phyloP scores from a whole-genome alignment of 2,888 invertebrate species.

The Latrodectus elegans region DNA sequence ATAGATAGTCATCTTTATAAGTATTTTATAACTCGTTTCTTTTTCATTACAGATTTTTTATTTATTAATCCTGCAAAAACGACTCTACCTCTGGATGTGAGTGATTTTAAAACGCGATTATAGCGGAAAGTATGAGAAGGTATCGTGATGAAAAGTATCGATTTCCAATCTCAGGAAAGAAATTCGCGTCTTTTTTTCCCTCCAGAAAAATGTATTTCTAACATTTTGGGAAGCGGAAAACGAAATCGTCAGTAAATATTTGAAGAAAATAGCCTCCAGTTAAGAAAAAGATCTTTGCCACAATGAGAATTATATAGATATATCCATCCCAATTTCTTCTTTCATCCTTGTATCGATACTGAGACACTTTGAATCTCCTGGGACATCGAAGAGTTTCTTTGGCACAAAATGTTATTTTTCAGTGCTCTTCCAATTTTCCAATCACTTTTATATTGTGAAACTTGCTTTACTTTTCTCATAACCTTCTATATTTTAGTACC shows the following conservation, averaged over 20 bases:
- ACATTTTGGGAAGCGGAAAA: conserved; percentile 32
- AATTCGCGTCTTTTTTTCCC: conserved; percentile 14
- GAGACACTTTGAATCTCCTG: neutral
- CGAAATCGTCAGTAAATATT: conserved; percentile 46
- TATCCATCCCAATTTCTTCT: neutral
- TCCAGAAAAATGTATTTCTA: conserved; percentile 39
- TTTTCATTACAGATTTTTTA: too few relatives aligned
- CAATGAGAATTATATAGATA: conserved; percentile 8
- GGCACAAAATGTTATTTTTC: conserved; percentile 29
- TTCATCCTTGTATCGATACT: neutral
- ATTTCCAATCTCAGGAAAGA: conserved; percentile 47
- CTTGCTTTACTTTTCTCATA: conserved; percentile 10
- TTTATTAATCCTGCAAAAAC: neutral
- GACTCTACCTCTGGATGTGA: conserved; percentile 14
- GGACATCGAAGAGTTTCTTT: conserved; percentile 22
- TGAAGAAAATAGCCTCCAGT: conserved; percentile 48
- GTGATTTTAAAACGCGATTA: conserved; percentile 35
- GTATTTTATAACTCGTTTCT: too few relatives aligned
- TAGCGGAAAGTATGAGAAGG: neutral
- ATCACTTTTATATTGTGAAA: conserved; percentile 33
- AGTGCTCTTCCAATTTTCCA: conserved; percentile 24
- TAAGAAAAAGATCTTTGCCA: conserved; percentile 24
- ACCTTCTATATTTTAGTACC: neutral
- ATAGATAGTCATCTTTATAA: too few relatives aligned
- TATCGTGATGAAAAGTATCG: conserved; percentile 48